phyloP scores from a whole-genome alignment of 1,140 invertebrate genomes.

The Hesperophylax magnus region DNA sequence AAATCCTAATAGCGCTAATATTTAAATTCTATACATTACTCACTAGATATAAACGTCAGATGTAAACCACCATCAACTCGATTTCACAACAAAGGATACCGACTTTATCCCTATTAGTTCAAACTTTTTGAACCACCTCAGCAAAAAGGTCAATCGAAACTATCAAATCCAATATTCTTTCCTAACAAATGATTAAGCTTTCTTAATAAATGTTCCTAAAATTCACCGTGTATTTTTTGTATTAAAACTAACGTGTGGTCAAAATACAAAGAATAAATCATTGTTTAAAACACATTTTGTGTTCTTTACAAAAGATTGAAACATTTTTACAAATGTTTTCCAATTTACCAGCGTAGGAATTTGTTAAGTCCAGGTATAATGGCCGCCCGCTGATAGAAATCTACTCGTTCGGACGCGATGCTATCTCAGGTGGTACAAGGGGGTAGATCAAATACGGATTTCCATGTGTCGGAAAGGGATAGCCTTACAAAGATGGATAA shows the following conservation, averaged over 20 bases:
- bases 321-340: not conserved
- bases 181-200: not conserved
- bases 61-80: not conserved
- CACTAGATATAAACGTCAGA: conserved; percentile 30
- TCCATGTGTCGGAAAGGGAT: not conserved
- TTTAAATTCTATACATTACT: conserved; percentile 25
- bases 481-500: conserved; percentile 7
- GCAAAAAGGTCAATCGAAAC: not conserved
- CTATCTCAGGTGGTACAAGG: not conserved
- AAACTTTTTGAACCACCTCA: not conserved
- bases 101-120: not conserved
- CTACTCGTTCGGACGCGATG: conserved; percentile 22
- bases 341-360: not conserved
- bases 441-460: not conserved
- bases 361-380: conserved; percentile 12
- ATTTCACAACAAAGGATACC: not conserved
- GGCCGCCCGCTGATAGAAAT: conserved; percentile 27
- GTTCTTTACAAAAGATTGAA: not conserved
- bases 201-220: too few relatives aligned
- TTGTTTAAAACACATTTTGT: too few relatives aligned
- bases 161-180: not conserved
- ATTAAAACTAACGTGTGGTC: too few relatives aligned
- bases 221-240: too few relatives aligned
- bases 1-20: conserved; percentile 17
- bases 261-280: too few relatives aligned